Base-by-base conservation (phyloP, 2,113 vertebrate genomes). In the Gasterosteus nipponicus region DNA sequence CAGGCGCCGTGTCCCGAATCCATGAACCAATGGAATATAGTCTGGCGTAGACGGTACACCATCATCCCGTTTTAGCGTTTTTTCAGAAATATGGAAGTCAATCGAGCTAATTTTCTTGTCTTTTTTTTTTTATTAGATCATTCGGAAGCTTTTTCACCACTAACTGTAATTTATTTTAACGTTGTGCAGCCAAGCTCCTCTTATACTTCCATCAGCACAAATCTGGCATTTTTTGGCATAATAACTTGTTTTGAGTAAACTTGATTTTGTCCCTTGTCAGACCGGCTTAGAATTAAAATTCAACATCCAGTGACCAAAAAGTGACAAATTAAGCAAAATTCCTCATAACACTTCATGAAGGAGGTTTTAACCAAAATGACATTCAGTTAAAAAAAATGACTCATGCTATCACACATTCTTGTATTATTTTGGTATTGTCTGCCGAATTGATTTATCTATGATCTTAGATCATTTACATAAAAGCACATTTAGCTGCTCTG, bases 221-320 rank as follows among this genome's bases (percentile, higher is more conserved):
- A 75, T 68, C 54, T 7, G 44, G n/a, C 11, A 19, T 42, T 19
- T 59, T 31, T 33, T 35, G 41, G 22, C 18, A 4, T 66, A 7
- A 18, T 42, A 18, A 58, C 54, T 46, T n/a, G 22, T 54, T 64
- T 33, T 31, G 22, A 41, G 15, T 9, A 7, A 31, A 9, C 18
- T 35, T 64, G 0, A 54, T 53, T 74, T 29, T 29, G 31, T 66
- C 7, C 10, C 7, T 59, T 41, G 9, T 10, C 15, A n/a, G 2
- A 18, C 33, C 10, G n/a, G 44, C 22, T 33, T 4, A 54, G 12
- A 42, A 18, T 76, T 49, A 35, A 64, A 65, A 69, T 46, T 26
- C 51, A 66, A 31, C 58, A 42, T 49, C 47, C 38, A 57, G 42
- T 29, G n/a, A n/a, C n/a, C n/a, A 82, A 62, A 15, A 70, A 51